Base-by-base conservation (phyloP, 2,888 invertebrate genomes). In the Coelopa pilipes region DNA sequence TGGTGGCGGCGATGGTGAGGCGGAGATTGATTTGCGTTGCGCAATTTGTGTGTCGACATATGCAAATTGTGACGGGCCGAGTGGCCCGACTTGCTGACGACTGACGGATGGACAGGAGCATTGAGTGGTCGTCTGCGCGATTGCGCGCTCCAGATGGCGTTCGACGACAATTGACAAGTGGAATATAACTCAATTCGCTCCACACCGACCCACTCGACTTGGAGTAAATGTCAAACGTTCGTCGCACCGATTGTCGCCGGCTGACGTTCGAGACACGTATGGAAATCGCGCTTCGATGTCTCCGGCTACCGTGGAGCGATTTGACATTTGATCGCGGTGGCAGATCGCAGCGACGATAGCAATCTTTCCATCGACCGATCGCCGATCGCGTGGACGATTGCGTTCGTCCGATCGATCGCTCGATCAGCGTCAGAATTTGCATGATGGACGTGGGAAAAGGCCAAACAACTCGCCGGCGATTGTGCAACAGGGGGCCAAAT, bases 11-110 rank as follows among this genome's bases (percentile, higher is more conserved):
- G 34, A 34, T 34, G 34, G 34, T 34, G 34, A 34, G 47, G 24
- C 60, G 1, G 15, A 21, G 70, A 70, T 70, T 63, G 70, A 70
- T 70, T 70, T 70, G 70, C 62, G 50, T 70, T 70, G 49, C 62
- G 70, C 19, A 53, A 50, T 63, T 70, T 49, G 60, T 60, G 49
- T 12, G 15, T 10, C 34, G 49, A 60, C 60, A 34, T 70, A 60
- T 70, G 70, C 57, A 69, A 69, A 69, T 69, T 13, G 60, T 34
- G 34, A 34, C 34, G 15, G 11, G 57, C 17, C 3, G 21, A 21
- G 17, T 59, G 24, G 13, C 12, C 57, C 13, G 24, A 59, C 24
- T 59, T 17, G 12, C 17, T 59, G 21, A 7, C 4, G 57, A 19
- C 17, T 59, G 21, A 7, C 4, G 2, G 34, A 34, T 7, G 2